Evolutionary conservation across 2,797 vertebrate genomes (phyloP).

Genomic region (Ciconia nigra): DNA sequence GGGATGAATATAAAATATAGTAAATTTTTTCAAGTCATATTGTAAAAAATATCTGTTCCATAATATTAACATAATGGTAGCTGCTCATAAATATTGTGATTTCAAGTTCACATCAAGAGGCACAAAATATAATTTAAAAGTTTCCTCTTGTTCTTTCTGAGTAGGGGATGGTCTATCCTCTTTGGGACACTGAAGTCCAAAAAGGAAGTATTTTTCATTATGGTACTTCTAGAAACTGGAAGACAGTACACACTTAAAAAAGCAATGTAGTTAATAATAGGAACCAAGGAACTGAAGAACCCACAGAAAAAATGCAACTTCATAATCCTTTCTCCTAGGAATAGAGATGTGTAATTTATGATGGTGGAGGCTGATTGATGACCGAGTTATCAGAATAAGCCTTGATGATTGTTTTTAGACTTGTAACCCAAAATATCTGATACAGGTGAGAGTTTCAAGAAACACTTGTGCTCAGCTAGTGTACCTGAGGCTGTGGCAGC

Average conservation of each 20-base stretch:
- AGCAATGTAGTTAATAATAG: background rate
- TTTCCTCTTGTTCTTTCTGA: background rate
- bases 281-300: background rate
- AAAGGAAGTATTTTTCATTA: background rate
- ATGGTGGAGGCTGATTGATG: background rate
- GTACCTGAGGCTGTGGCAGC: background rate
- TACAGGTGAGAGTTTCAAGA: background rate
- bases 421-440: background rate
- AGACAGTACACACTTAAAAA: background rate
- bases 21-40: background rate
- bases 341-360: background rate
- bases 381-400: background rate
- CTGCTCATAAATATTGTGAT: background rate
- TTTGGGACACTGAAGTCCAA: background rate
- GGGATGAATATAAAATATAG: background rate
- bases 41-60: background rate
- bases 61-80: background rate
- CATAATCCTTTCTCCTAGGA: background rate
- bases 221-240: background rate
- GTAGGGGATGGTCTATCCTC: rapidly evolving
- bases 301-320: background rate
- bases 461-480: background rate
- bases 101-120: background rate
- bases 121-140: background rate
- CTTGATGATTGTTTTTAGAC: background rate